Conservation (phyloP, 2,113 vertebrate genomes). For the Panthera tigris region DNA sequence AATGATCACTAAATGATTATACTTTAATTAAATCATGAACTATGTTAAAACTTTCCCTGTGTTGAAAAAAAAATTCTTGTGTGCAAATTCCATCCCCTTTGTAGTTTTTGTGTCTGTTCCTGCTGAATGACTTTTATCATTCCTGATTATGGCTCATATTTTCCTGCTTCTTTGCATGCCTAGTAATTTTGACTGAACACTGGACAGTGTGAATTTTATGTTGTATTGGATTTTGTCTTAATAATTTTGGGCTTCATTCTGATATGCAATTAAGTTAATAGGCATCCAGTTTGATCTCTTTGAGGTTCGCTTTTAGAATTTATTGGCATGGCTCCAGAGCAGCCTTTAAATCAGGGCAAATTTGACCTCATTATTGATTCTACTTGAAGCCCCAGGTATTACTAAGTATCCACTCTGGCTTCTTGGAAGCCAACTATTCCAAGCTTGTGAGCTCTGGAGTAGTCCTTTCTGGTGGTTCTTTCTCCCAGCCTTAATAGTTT, state of each 20-base stretch:
- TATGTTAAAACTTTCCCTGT: background rate
- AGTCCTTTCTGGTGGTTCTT: background rate
- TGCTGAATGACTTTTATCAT: background rate
- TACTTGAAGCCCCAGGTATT: background rate
- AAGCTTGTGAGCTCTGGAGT: background rate
- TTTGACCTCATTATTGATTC: background rate
- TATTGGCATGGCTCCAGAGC: background rate
- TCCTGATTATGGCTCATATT: background rate
- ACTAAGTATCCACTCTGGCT: background rate
- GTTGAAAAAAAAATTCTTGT: background rate
- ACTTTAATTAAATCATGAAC: background rate
- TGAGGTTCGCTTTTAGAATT: background rate
- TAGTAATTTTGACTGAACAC: background rate
- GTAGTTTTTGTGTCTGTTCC: background rate
- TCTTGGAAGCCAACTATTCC: background rate
- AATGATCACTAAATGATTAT: background rate
- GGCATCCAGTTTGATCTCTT: background rate
- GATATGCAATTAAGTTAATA: background rate
- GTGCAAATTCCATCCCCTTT: background rate
- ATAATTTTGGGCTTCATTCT: slow-evolving; percentile 19
- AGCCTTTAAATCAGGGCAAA: background rate
- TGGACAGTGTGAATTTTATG: background rate
- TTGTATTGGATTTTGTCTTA: background rate
- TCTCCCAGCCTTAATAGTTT: background rate
- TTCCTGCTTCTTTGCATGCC: background rate